Evolutionary conservation across 2,888 invertebrate species (phyloP).

Genomic region (Caenorhabditis japonica): DNA sequence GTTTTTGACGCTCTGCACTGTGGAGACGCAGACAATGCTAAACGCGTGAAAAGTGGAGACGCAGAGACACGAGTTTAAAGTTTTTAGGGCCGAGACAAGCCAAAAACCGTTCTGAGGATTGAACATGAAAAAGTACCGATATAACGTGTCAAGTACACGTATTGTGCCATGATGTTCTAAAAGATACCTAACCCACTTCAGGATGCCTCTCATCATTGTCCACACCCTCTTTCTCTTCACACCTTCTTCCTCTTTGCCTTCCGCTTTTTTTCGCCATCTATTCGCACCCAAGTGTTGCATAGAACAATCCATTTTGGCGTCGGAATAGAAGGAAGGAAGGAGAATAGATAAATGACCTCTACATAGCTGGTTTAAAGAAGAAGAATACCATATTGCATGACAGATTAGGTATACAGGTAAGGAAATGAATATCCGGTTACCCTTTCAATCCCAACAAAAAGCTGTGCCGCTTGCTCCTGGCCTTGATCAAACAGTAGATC

Average conservation of each 20-base stretch:
- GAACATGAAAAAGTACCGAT: too few relatives aligned
- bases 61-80: too few relatives aligned
- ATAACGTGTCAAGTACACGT: too few relatives aligned
- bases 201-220: neutral
- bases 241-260: slow-evolving; percentile 12
- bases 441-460: too few relatives aligned
- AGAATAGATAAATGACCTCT: neutral
- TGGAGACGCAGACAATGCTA: too few relatives aligned
- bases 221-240: neutral
- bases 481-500: slow-evolving; percentile 17
- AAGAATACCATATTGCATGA: slow-evolving; percentile 22
- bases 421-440: too few relatives aligned
- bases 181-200: slow-evolving; percentile 1
- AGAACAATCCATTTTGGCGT: slow-evolving; percentile 3
- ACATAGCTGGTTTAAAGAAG: too few relatives aligned
- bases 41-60: too few relatives aligned
- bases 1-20: too few relatives aligned
- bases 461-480: neutral
- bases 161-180: too few relatives aligned
- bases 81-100: slow-evolving; percentile 85
- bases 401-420: too few relatives aligned
- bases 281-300: slow-evolving; percentile 3
- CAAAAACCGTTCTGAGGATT: slow-evolving; percentile 93
- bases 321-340: neutral
- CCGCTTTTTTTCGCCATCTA: slow-evolving; percentile 12